Base-by-base conservation (phyloP, 2,888 invertebrate species). In the Ectemnius cavifrons region DNA sequence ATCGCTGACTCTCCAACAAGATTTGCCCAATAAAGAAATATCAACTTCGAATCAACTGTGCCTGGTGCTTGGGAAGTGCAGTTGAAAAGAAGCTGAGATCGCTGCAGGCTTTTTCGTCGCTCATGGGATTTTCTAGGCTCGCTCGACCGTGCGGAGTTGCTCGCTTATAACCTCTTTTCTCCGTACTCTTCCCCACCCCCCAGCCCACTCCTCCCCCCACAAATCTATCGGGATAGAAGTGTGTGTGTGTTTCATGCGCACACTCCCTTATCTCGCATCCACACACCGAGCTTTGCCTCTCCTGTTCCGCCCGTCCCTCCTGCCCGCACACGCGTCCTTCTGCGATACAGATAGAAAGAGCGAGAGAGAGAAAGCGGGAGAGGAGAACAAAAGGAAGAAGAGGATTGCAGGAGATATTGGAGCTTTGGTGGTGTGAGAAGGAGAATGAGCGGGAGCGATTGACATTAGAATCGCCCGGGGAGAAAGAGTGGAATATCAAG, bases 271-370 rank as follows among this genome's bases (percentile, higher is more conserved):
- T 60, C 67, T 60, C 59, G 8, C 58, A 8, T 5, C 11, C 16
- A 52, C 52, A 52, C 16, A 52, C 46, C 8, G 13, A 45, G 16
- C 45, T 49, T 65, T 58, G 59, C 18, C 23, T 47, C 58, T 64
- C 47, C 37, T 52, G 18, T 27, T 56, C 20, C 59, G 61, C 14
- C 68, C 37, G 45, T 6, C 57, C 18, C 28, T 23, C 58, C 46
- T 37, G 52, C 56, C 27, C 63, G 46, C 60, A 18, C 45, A 59
- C 67, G 71, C 71, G 61, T 37, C 67, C 67, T 57, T 46, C 60
- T 45, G 27, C 49, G 52, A 49, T 45, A 63, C 67, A 28, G 28
- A 2, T 49, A 47, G 56, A 13, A 49, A 6, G 37, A 37, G n/a
- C 60, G n/a, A 27, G 28, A 60, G 8, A n/a, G 23, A 13, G 13